Evolutionary conservation across 2,888 invertebrate genomes (phyloP), one percentile per base, ranked within the genome.

Genomic region (Criorhina ranunculi): DNA sequence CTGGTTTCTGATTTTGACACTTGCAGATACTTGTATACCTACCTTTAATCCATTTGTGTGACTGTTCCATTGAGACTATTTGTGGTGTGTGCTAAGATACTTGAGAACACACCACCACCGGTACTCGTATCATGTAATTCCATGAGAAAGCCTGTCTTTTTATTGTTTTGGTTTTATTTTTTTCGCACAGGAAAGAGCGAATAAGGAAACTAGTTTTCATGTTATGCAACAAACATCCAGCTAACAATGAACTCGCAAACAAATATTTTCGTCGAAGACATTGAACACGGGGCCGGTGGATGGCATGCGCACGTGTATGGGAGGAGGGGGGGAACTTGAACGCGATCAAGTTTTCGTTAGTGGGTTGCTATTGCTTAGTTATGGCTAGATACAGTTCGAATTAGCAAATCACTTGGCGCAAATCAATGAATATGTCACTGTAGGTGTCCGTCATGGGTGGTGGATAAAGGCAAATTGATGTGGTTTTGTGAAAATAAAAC

Each of bases 1-100:
- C 82, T 60, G 78, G 82, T 82, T 82, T 70, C 42, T 49, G 59
- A 44, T 78, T 77, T 77, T 78, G 82, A 78, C 81, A 82, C 70
- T 77, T 70, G 57, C 64, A 70, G 51, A 51, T 66, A 78, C 64
- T 15, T 53, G 33, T 9, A 40, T 70, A 49, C 46, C 49, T 40
- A 42, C 37, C 15, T 62, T 8, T 4, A 51, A n/a, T 49, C 33
- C 33, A 49, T 53, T 51, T 42, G 60, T 62, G 51, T 49, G 51
- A 40, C 42, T 19, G 42, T 42, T 49, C 33, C 51, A 15, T 60
- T 40, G 72, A 51, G 51, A 40, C n/a, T 44, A 33, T 44, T 7
- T 24, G 44, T 35, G n/a, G 69, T 35, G 15, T 51, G 24, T n/a
- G 31, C 33, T 17, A 9, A 31, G 40, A 51, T n/a, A 72, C 40